These are phyloP conservation scores for Galbula dea DNA, from an alignment of 2,113 vertebrate species.

Conservation along the genomic window DNA sequence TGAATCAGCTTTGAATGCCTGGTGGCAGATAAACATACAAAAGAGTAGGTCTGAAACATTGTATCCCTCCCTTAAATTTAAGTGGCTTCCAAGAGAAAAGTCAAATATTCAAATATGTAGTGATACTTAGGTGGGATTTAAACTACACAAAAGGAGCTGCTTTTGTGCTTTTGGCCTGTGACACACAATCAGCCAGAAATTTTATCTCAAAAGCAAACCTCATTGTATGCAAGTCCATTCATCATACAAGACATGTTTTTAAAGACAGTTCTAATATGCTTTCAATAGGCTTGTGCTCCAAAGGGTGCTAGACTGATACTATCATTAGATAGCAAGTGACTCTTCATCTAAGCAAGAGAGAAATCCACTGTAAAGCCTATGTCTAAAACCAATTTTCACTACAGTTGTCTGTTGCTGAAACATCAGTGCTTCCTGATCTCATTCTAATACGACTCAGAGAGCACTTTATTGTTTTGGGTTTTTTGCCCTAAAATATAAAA, in stretches of 20 bases:
- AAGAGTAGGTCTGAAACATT: neutral
- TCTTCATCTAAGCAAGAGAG: neutral
- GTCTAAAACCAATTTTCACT: neutral
- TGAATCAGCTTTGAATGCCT: neutral
- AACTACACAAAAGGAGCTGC: neutral
- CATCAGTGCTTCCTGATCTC: fast-evolving
- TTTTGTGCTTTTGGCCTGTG: neutral
- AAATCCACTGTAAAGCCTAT: neutral
- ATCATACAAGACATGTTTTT: neutral
- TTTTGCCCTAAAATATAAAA: neutral
- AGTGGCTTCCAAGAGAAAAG: neutral
- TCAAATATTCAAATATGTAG: neutral
- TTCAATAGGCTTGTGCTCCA: neutral
- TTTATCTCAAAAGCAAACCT: neutral
- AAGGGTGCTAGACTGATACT: neutral
- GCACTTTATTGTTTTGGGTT: neutral
- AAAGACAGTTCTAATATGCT: neutral
- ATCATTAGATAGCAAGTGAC: neutral
- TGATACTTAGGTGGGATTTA: neutral
- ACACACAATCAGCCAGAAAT: neutral
- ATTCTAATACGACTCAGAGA: neutral
- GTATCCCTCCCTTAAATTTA: neutral
- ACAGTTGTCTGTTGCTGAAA: neutral
- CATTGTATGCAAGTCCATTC: neutral
- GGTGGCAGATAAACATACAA: neutral